Conservation (phyloP, 1,140 invertebrate species). For the Zaprionus nigranus region DNA sequence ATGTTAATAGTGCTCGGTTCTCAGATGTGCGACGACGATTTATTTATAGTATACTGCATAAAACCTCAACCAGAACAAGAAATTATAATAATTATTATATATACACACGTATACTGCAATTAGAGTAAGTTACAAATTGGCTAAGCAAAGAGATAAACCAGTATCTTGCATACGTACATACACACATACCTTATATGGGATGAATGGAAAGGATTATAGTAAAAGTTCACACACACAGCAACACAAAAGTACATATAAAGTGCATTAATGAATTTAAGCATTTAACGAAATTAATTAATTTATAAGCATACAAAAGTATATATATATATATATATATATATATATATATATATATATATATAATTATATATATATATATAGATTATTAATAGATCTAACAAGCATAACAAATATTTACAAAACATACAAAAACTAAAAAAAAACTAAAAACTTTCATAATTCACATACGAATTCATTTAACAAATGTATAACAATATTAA, state of each 20-base stretch:
- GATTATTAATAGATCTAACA: constrained; percentile 45
- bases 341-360: no score
- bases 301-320: constrained; percentile 68
- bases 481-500: constrained; percentile 31
- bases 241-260: constrained; percentile 83
- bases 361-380: constrained; percentile 23
- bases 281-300: constrained; percentile 82
- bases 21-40: constrained; percentile 14
- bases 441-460: constrained; percentile 16
- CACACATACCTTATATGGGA: constrained; percentile 40
- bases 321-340: constrained; percentile 50
- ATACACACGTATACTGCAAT: constrained; percentile 81
- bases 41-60: constrained; percentile 40
- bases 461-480: constrained; percentile 32
- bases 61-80: constrained; percentile 60
- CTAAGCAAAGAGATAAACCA: constrained; percentile 12
- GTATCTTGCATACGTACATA: constrained; percentile 20
- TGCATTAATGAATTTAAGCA: constrained; percentile 83
- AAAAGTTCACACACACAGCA: constrained; percentile 75
- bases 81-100: constrained; percentile 54
- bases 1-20: constrained; percentile 5
- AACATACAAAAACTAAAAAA: constrained; percentile 3
- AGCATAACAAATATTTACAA: constrained; percentile 48
- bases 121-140: constrained; percentile 53
- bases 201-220: constrained; percentile 65